Evolutionary conservation across 2,797 vertebrate genomes (phyloP).

Genomic region (Microctenopoma lineatum): DNA sequence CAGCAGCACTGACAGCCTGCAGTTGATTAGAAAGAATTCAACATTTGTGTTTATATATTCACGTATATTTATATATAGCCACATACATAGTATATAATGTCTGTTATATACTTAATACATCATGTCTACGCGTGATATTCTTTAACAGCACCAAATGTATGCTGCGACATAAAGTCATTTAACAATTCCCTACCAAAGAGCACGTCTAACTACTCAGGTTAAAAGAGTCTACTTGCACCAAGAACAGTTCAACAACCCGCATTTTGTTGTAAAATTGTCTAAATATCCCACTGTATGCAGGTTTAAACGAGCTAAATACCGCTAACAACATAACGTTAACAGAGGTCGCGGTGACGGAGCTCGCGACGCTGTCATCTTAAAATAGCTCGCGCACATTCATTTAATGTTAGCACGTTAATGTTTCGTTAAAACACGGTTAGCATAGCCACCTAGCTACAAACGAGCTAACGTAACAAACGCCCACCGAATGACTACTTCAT

Average conservation of each 20-base stretch:
- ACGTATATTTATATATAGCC: too few species aligned
- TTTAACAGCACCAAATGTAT: too few species aligned
- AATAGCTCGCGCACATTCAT: not conserved
- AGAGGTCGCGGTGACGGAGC: not conserved
- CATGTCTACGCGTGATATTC: too few species aligned
- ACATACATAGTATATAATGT: too few species aligned
- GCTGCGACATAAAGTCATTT: not conserved
- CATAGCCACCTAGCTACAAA: not conserved
- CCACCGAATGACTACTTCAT: not conserved
- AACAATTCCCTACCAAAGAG: too few species aligned
- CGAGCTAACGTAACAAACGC: conserved; percentile 1
- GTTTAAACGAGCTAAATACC: not conserved
- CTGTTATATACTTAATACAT: too few species aligned
- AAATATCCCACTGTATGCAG: not conserved
- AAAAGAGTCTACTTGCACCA: not conserved
- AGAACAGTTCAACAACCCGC: not conserved
- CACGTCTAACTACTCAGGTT: too few species aligned
- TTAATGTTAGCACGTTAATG: not conserved
- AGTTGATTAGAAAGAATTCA: not conserved
- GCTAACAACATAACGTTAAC: not conserved
- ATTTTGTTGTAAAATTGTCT: not conserved
- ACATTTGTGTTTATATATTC: not conserved
- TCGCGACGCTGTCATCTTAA: not conserved
- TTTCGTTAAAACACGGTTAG: not conserved
- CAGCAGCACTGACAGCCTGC: not conserved